Percentiles rank a stretch among this genome's conserved stretches.
Conservation (phyloP, 1,140 invertebrate genomes). For the Pogonomyrmex californicus region DNA sequence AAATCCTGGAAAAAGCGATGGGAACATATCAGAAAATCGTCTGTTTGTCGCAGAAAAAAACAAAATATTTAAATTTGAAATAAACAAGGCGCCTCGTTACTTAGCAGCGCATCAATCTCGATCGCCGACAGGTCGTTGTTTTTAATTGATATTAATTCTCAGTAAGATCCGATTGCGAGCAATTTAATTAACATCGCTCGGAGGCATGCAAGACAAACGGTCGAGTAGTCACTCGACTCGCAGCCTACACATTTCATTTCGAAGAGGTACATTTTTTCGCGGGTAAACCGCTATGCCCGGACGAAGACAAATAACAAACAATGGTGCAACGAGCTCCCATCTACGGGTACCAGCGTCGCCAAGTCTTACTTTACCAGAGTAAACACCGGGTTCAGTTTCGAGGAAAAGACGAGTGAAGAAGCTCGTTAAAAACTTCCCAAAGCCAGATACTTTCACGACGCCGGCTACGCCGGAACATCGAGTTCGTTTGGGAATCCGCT, state of each 20-base stretch:
- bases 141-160: constrained; percentile 72
- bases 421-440: constrained; percentile 79
- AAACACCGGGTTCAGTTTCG: constrained; percentile 65
- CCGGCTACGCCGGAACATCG: neutral
- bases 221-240: constrained; percentile 17
- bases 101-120: constrained; percentile 38
- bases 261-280: constrained; percentile 65
- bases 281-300: neutral
- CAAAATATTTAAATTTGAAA: constrained; percentile 24
- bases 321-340: constrained; percentile 62
- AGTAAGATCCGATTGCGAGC: constrained; percentile 63
- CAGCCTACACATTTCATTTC: constrained; percentile 63
- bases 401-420: constrained; percentile 74
- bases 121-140: constrained; percentile 49
- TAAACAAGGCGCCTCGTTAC: constrained; percentile 17
- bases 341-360: constrained; percentile 75
- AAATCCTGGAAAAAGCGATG: neutral
- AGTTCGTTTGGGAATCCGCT: constrained; percentile 67
- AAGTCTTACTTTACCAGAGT: constrained; percentile 66
- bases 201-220: constrained; percentile 56
- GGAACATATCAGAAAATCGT: neutral
- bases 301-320: constrained; percentile 73
- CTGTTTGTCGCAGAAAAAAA: constrained; percentile 12
- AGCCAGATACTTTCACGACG: constrained; percentile 69
- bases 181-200: constrained; percentile 71